phyloP scores from a whole-genome alignment of 2,888 invertebrate species.

The Acronicta alni region DNA sequence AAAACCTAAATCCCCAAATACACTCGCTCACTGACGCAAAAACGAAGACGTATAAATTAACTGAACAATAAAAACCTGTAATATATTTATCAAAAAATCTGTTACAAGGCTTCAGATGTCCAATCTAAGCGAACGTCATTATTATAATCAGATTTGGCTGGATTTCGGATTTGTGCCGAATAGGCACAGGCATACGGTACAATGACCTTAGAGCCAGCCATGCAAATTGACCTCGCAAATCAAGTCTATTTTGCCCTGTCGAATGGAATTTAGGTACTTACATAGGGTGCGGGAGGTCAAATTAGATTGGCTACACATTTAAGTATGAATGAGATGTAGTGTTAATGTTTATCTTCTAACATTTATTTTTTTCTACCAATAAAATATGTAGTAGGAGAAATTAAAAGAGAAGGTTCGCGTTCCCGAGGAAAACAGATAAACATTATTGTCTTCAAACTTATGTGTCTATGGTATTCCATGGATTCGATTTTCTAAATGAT shows the following conservation, averaged over 20 bases:
- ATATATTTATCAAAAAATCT: conserved; percentile 19
- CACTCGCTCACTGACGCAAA: not conserved
- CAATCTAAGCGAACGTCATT: conserved; percentile 48
- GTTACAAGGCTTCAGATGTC: conserved; percentile 18
- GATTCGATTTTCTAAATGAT: too few relatives aligned
- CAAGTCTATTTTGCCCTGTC: conserved; percentile 8
- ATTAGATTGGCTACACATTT: conserved; percentile 7
- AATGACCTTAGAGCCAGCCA: conserved; percentile 38
- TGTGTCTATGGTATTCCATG: too few relatives aligned
- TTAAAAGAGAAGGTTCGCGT: too few relatives aligned
- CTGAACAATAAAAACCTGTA: conserved; percentile 1
- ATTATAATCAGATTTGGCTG: conserved; percentile 56
- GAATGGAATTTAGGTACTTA: conserved; percentile 5
- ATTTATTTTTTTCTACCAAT: too few relatives aligned
- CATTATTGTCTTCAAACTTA: too few relatives aligned
- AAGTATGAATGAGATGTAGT: conserved; percentile 1
- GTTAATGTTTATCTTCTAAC: not conserved
- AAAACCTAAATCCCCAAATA: not conserved
- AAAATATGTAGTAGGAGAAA: too few relatives aligned
- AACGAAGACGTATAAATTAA: conserved; percentile 10
- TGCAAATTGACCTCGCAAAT: conserved; percentile 34
- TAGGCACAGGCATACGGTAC: conserved; percentile 15
- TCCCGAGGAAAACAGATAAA: too few relatives aligned
- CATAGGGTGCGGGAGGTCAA: conserved; percentile 5
- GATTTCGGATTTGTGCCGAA: conserved; percentile 42